A percentile compares a stretch with the other conserved stretches of the same genome.
Conservation (phyloP, 2,888 invertebrate genomes). For the Diloba caeruleocephala region DNA sequence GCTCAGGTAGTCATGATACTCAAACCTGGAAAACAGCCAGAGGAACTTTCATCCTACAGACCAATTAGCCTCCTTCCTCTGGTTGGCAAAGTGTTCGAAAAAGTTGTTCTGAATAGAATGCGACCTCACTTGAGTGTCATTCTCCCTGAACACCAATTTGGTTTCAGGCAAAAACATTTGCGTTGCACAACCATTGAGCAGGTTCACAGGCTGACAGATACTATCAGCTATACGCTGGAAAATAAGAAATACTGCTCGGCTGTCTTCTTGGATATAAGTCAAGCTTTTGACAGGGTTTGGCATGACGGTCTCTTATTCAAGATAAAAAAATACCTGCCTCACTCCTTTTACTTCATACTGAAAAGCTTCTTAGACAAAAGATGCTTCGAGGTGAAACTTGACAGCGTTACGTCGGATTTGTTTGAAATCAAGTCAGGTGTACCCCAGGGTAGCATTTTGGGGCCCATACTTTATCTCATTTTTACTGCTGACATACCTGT, state of each 20-base stretch:
- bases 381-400: no score
- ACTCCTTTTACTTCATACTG: no score
- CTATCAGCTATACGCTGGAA: background rate
- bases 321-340: no score
- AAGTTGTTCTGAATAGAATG: constrained; percentile 1
- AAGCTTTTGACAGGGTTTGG: no score
- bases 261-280: background rate
- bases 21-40: constrained; percentile 3
- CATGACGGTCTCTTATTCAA: no score
- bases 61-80: constrained; percentile 5
- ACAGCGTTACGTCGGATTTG: no score
- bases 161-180: constrained; percentile 1
- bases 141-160: constrained; percentile 3
- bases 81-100: constrained; percentile 1
- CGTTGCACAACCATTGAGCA: background rate
- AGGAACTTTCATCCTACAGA: constrained; percentile 1
- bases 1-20: constrained; percentile 1
- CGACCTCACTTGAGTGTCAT: background rate
- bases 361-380: no score
- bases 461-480: no score
- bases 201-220: background rate
- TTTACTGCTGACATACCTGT: no score
- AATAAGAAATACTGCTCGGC: constrained; percentile 4
- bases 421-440: no score
- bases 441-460: no score